These are phyloP conservation scores for Caenorhabditis zanzibari DNA, from an alignment of 2,888 invertebrate genomes.

Conservation along the genomic window DNA sequence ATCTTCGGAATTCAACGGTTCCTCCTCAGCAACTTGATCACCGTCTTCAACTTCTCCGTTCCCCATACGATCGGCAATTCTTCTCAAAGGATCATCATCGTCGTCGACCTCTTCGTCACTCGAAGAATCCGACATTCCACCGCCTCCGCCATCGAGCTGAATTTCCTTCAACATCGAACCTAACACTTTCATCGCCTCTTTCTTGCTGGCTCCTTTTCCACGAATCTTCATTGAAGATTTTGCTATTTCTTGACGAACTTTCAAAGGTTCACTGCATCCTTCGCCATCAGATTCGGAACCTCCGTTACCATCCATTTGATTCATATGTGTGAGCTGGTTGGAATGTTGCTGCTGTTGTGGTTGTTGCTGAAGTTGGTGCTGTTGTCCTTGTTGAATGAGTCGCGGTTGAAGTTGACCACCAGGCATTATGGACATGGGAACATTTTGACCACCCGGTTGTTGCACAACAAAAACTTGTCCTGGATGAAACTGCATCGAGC, in stretches of 20 bases:
- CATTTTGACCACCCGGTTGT: constrained; percentile 43
- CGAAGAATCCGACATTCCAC: constrained; percentile 77
- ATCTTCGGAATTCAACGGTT: constrained; percentile 81
- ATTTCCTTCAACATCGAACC: constrained; percentile 59
- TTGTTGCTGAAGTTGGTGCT: constrained; percentile 45
- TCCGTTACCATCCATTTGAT: constrained; percentile 75
- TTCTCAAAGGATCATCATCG: constrained; percentile 74
- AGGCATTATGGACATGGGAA: constrained; percentile 40
- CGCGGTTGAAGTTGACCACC: constrained; percentile 32
- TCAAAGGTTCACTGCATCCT: constrained; percentile 19
- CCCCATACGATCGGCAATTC: constrained; percentile 73
- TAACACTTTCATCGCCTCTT: constrained; percentile 66
- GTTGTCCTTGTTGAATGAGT: constrained; percentile 43
- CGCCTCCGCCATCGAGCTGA: constrained; percentile 78
- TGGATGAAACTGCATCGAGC: constrained; percentile 23
- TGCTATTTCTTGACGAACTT: constrained; percentile 23
- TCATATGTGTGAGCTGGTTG: constrained; percentile 65
- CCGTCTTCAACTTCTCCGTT: constrained; percentile 70
- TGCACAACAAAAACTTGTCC: constrained; percentile 53
- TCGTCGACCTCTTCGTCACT: constrained; percentile 76
- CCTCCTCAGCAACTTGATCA: constrained; percentile 76
- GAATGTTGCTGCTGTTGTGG: constrained; percentile 50
- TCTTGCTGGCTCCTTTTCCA: constrained; percentile 50
- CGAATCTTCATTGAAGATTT: constrained; percentile 30
- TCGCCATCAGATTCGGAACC: constrained; percentile 44